These are phyloP conservation scores for Leucoraja erinaceus DNA, from an alignment of 2,113 vertebrate genomes.

Conservation along the genomic window DNA sequence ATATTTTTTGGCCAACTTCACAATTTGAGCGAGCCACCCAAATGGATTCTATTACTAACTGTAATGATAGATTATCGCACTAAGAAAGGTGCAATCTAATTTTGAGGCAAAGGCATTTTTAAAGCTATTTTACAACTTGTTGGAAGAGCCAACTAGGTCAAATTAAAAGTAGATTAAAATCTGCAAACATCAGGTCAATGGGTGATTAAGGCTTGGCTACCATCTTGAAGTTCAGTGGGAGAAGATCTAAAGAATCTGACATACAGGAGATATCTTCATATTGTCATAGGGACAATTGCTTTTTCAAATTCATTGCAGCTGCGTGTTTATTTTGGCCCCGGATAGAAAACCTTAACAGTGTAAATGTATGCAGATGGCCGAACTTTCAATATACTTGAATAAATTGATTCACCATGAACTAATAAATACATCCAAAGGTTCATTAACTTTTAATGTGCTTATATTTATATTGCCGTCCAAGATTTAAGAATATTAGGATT, in stretches of 20 bases:
- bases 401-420: slow-evolving; percentile 37
- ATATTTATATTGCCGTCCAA: slow-evolving; percentile 7
- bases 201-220: background rate
- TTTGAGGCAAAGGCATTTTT: background rate
- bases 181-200: background rate
- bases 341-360: slow-evolving; percentile 21
- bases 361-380: slow-evolving; percentile 35
- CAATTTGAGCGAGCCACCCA: too few relatives aligned
- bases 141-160: background rate
- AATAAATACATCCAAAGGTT: slow-evolving; percentile 19
- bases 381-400: slow-evolving; percentile 35
- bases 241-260: background rate
- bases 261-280: slow-evolving; percentile 26
- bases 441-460: background rate
- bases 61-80: too few relatives aligned
- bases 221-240: background rate
- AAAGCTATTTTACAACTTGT: background rate
- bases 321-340: slow-evolving; percentile 27
- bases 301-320: slow-evolving; percentile 35
- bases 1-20: too few relatives aligned
- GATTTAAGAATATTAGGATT: background rate
- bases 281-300: slow-evolving; percentile 27
- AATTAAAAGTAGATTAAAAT: background rate
- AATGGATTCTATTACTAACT: too few relatives aligned
- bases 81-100: too few relatives aligned